Evolutionary conservation across 2,888 invertebrate genomes (phyloP).

Genomic region (Hirtodrosophila confusa): DNA sequence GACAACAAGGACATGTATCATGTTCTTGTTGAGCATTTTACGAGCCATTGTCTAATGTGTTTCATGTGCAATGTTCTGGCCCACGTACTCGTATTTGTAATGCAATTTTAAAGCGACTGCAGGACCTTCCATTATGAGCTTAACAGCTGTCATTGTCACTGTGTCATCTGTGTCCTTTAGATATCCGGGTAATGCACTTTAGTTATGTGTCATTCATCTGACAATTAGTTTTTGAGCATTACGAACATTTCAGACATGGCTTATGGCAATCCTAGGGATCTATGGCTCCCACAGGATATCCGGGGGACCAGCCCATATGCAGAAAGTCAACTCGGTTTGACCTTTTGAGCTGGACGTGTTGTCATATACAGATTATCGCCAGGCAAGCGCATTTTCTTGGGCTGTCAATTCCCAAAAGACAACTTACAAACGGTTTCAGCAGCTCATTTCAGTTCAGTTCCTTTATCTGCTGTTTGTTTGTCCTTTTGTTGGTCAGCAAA

Average conservation of each 20-base stretch:
- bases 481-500: conserved; percentile 68
- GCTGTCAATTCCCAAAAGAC: conserved; percentile 56
- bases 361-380: conserved; percentile 67
- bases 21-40: conserved; percentile 54
- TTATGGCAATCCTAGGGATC: conserved; percentile 7
- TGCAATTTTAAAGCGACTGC: conserved; percentile 57
- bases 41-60: conserved; percentile 68
- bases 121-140: conserved; percentile 50
- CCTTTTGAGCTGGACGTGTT: conserved; percentile 34
- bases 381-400: conserved; percentile 46
- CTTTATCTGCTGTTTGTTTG: conserved; percentile 17
- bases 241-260: conserved; percentile 35
- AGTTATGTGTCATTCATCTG: conserved; percentile 45
- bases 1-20: conserved; percentile 45
- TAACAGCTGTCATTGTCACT: conserved; percentile 48
- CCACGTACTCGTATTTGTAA: conserved; percentile 57
- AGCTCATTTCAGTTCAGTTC: conserved; percentile 38
- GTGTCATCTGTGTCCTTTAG: conserved; percentile 39
- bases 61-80: conserved; percentile 21
- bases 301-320: conserved; percentile 7
- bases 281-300: background rate
- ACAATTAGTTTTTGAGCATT: conserved; percentile 65
- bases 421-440: conserved; percentile 58
- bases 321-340: conserved; percentile 35
- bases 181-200: conserved; percentile 28